Percentiles rank a stretch among this genome's conserved stretches.
Evolutionary conservation across 2,888 invertebrate genomes (phyloP).

Genomic region (Macropis europaea): DNA sequence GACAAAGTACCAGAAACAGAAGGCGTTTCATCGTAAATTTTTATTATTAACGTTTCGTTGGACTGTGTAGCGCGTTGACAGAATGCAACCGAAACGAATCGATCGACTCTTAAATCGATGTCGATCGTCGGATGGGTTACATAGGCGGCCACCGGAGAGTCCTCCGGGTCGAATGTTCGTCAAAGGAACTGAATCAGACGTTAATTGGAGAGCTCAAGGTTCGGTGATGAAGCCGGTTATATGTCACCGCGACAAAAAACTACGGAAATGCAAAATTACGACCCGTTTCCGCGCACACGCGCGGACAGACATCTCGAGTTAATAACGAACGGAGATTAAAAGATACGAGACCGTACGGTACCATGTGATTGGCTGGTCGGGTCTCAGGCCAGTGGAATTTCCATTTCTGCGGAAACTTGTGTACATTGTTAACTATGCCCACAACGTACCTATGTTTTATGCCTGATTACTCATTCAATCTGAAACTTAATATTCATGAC

Average conservation of each 20-base stretch:
- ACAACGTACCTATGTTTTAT: neutral
- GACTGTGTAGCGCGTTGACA: too few species aligned
- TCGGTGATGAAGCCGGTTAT: neutral
- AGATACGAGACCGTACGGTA: neutral
- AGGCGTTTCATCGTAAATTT: too few species aligned
- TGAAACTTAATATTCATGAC: neutral
- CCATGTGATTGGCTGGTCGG: neutral
- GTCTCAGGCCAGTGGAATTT: neutral
- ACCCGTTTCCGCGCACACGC: neutral
- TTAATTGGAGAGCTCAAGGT: conserved; percentile 11
- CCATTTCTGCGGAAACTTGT: neutral
- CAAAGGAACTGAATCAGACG: neutral
- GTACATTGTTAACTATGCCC: neutral
- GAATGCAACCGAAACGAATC: too few species aligned
- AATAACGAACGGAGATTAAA: neutral
- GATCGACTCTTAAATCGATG: too few species aligned
- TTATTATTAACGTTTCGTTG: too few species aligned
- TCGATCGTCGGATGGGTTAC: too few species aligned
- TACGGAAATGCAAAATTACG: conserved; percentile 1
- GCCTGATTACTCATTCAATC: neutral
- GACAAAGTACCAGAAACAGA: too few species aligned
- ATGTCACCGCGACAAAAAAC: neutral
- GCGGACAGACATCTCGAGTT: neutral
- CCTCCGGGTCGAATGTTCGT: neutral
- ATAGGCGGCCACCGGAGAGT: too few species aligned